A percentile compares a stretch with the other conserved stretches of the same genome.
These are phyloP conservation scores for Catocala sponsa DNA, from an alignment of 2,888 invertebrate genomes.

Conservation along the genomic window DNA sequence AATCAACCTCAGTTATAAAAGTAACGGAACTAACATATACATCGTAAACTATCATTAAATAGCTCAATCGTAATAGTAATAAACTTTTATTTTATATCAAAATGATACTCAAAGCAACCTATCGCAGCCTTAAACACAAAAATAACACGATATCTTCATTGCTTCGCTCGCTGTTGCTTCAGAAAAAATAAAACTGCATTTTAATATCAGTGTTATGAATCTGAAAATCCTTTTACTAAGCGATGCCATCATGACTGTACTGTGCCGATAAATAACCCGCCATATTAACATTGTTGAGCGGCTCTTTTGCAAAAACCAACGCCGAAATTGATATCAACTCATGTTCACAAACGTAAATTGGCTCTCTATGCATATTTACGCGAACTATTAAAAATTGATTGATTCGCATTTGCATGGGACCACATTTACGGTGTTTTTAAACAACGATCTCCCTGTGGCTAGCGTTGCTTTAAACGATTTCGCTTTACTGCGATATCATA, in stretches of 20 bases:
- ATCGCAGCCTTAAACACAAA: neutral
- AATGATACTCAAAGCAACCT: too few species aligned
- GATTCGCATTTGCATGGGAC: slow-evolving; percentile 64
- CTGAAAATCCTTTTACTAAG: slow-evolving; percentile 47
- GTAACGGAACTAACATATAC: too few species aligned
- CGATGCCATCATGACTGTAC: slow-evolving; percentile 36
- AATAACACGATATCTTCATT: slow-evolving; percentile 22
- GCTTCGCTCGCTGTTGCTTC: slow-evolving; percentile 19
- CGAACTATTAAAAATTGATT: slow-evolving; percentile 70
- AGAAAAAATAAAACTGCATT: slow-evolving; percentile 40
- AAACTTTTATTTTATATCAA: too few species aligned
- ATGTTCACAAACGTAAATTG: slow-evolving; percentile 68
- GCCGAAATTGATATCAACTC: slow-evolving; percentile 72
- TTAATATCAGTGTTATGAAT: slow-evolving; percentile 51
- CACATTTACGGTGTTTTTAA: slow-evolving; percentile 56
- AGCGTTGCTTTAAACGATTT: slow-evolving; percentile 27
- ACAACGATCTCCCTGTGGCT: slow-evolving; percentile 32
- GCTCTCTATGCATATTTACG: slow-evolving; percentile 71
- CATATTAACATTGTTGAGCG: slow-evolving; percentile 63
- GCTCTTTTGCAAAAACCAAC: slow-evolving; percentile 69
- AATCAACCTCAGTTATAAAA: too few species aligned
- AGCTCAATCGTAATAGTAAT: too few species aligned
- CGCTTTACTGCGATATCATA: slow-evolving; percentile 23
- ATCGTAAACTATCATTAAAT: too few species aligned
- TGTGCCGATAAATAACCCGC: slow-evolving; percentile 49